Percentiles rank a stretch among this genome's conserved stretches.
These are phyloP conservation scores for Tetragnatha montana DNA, from an alignment of 2,888 invertebrate genomes.

Conservation along the genomic window DNA sequence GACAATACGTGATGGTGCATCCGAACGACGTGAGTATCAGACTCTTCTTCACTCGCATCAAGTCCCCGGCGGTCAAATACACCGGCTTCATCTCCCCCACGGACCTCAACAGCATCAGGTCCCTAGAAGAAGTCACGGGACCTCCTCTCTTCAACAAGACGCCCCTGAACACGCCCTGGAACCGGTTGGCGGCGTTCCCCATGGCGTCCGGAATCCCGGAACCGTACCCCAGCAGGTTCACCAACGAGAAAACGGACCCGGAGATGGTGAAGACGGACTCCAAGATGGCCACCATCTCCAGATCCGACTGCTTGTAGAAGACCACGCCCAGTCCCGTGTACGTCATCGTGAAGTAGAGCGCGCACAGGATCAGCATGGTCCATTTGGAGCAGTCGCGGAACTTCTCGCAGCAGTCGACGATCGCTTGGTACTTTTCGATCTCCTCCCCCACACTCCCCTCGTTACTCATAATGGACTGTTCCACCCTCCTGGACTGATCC, in stretches of 20 bases:
- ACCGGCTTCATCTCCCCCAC: slow-evolving; percentile 6
- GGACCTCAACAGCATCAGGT: slow-evolving; percentile 17
- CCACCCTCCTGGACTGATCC: not conserved
- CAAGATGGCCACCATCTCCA: not conserved
- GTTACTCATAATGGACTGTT: not conserved
- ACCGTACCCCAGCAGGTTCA: not conserved
- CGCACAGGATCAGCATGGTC: slow-evolving; percentile 6
- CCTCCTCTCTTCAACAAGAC: not conserved
- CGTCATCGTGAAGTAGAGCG: not conserved
- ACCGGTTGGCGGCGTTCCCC: not conserved
- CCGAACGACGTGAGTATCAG: slow-evolving; percentile 9
- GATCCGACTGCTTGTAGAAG: not conserved
- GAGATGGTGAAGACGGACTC: not conserved
- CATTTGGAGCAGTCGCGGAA: not conserved
- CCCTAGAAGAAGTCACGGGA: not conserved
- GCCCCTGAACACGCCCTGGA: not conserved
- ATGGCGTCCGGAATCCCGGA: slow-evolving; percentile 16
- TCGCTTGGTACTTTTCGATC: slow-evolving; percentile 4
- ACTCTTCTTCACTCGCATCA: slow-evolving; percentile 17
- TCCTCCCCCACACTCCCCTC: not conserved
- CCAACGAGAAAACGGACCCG: not conserved
- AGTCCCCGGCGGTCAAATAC: slow-evolving; percentile 8
- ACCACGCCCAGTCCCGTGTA: slow-evolving; percentile 14
- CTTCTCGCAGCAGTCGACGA: slow-evolving; percentile 2
- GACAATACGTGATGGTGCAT: slow-evolving; percentile 22